Base-by-base conservation (phyloP, 2,888 invertebrate genomes). In the Agriotes lineatus region DNA sequence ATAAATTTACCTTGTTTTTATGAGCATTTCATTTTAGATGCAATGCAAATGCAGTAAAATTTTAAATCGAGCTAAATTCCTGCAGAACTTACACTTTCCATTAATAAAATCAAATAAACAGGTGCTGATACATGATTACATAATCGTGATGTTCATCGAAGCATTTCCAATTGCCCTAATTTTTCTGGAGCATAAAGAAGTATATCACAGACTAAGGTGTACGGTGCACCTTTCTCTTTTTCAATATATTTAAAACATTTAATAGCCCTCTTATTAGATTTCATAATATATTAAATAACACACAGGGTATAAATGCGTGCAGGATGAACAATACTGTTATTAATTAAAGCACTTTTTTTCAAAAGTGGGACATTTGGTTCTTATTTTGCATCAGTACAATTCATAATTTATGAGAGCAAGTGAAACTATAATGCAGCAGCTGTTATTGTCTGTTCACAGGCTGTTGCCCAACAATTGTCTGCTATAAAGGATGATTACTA, bases 121-220 rank as follows among this genome's bases (percentile, higher is more conserved):
- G 37, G 57, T 67, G 61, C 58, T 12, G 39, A 68, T 58, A 45
- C 57, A 14, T 64, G 10, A 44, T 69, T 69, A 39, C 35, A 50
- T 65, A 64, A 69, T 60, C 50, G 44, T 25, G 37, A 59, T 60
- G 62, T 45, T 30, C 65, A 35, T 12, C 35, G 39, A 62, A 65
- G 59, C 64, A 59, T 54, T 52, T 59, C 63, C 22, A 60, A 50
- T 59, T 65, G 69, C 56, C 33, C 60, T 14, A 65, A 62, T 65
- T 60, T 59, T 58, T 59, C 48, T 60, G 45, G 60, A 59, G 59
- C 59, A 59, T 50, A 64, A 59, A 65, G 30, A 63, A 68, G 59
- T 63, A 59, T 35, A 54, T 50, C 54, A 65, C 48, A 48, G 20
- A 63, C 39, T 42, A 52, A 39, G n/a, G 30, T 22, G 30, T 54